Percentiles rank a stretch among this genome's conserved stretches.
phyloP scores from a whole-genome alignment of 2,888 invertebrate genomes.

The Drosophila robusta region DNA sequence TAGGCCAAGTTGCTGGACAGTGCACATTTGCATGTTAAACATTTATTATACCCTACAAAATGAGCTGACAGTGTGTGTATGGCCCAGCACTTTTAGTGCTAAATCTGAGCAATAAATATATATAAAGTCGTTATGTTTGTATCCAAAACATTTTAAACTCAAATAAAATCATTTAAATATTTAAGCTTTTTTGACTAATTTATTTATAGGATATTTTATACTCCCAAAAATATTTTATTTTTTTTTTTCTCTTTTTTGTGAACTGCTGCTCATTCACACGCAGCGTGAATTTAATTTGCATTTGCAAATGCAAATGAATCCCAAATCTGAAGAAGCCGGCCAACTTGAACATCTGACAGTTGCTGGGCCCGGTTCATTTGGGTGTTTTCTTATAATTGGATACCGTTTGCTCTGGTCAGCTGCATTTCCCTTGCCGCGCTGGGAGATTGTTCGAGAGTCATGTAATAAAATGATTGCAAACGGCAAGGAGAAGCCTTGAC shows the following conservation, averaged over 20 bases:
- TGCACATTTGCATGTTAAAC: conserved; percentile 48
- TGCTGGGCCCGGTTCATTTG: conserved; percentile 53
- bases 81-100: background rate
- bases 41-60: conserved; percentile 33
- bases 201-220: conserved; percentile 10
- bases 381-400: conserved; percentile 74
- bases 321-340: conserved; percentile 41
- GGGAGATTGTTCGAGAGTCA: conserved; percentile 12
- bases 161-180: background rate
- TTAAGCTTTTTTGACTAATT: too few species aligned
- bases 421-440: conserved; percentile 54
- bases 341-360: conserved; percentile 63
- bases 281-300: conserved; percentile 72
- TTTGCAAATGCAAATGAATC: conserved; percentile 73
- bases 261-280: conserved; percentile 50
- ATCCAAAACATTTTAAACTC: too few species aligned
- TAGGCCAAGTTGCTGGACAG: conserved; percentile 38
- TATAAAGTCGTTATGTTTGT: background rate
- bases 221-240: background rate
- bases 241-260: background rate
- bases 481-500: background rate
- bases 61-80: background rate
- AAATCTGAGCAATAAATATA: background rate
- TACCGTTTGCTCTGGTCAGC: conserved; percentile 55
- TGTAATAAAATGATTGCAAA: conserved; percentile 46